Base-by-base conservation (phyloP, 2,797 vertebrate genomes). In the Enteromius afrohamiltoni region DNA sequence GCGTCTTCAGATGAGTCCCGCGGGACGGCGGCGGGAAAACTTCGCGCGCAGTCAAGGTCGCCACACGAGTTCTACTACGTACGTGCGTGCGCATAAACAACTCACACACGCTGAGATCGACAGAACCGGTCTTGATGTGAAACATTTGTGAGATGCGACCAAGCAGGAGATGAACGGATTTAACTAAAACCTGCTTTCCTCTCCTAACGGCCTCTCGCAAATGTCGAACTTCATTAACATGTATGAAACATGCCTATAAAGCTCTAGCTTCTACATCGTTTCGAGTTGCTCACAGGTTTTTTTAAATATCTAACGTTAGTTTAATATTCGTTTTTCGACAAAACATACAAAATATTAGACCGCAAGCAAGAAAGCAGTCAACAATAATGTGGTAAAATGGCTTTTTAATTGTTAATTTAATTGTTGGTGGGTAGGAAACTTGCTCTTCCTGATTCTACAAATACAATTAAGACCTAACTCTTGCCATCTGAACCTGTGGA, bases 381-480 rank as follows among this genome's bases (percentile, higher is more conserved):
- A 21, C 0, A 21, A 19, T 40, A 49, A 75, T 13, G 49, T 70
- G 29, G 62, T 67, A 49, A 67, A 65, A 76, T 26, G 17, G 31
- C 16, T 4, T 11, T 10, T 65, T 14, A 23, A n/a, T n/a, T n/a
- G n/a, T n/a, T n/a, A n/a, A n/a, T n/a, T n/a, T n/a, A 4, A 14
- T 17, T 10, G 10, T 40, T 26, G 55, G 53, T 4, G 6, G 55
- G 31, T 67, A 40, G 16, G n/a, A 86, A 64, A 69, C 53, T 40
- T 49, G 69, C 74, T 34, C 53, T 68, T 68, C 34, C 60, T 42
- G 29, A 26, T 60, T 51, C 26, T 34, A 40, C 47, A 53, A 40
- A 14, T 16, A 51, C 51, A 68, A 79, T 83, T 79, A 79, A 51
- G 21, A 75, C 34, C 34, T 14, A 70, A 76, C 84, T 75, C 42